Percentiles rank a stretch among this genome's conserved stretches.
phyloP scores from a whole-genome alignment of 2,888 invertebrate genomes.

The Ganaspis brasiliensis region DNA sequence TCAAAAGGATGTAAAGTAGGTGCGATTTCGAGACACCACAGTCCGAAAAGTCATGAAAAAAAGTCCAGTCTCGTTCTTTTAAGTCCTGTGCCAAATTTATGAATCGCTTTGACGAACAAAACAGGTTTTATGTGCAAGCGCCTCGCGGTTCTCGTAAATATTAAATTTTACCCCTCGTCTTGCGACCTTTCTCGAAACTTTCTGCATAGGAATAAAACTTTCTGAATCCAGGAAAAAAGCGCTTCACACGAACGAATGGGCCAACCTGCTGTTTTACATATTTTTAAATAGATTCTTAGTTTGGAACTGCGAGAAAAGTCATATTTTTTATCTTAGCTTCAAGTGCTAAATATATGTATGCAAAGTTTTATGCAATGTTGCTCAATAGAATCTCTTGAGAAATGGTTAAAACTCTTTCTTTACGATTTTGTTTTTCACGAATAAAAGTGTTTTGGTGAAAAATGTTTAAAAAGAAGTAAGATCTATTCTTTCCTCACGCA shows the following conservation, averaged over 20 bases:
- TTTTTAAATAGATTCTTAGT: slow-evolving; percentile 33
- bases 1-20: background rate
- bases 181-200: slow-evolving; percentile 31
- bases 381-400: background rate
- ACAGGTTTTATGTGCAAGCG: slow-evolving; percentile 23
- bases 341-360: slow-evolving; percentile 6
- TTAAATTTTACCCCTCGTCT: slow-evolving; percentile 15
- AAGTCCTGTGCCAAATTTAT: slow-evolving; percentile 20
- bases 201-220: slow-evolving; percentile 28
- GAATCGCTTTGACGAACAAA: slow-evolving; percentile 32
- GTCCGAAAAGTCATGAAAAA: slow-evolving; percentile 4
- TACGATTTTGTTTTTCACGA: background rate
- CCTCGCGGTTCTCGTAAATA: slow-evolving; percentile 24
- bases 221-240: background rate
- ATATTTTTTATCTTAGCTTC: slow-evolving; percentile 15
- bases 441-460: too few relatives aligned
- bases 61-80: background rate
- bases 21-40: too few relatives aligned
- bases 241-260: slow-evolving; percentile 2
- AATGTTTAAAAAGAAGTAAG: too few relatives aligned
- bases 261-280: slow-evolving; percentile 26
- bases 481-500: too few relatives aligned
- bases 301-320: slow-evolving; percentile 16
- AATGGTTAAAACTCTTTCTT: background rate
- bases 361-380: slow-evolving; percentile 6